Conservation (phyloP, 2,113 vertebrate genomes). For the Ramphastos sulfuratus region DNA sequence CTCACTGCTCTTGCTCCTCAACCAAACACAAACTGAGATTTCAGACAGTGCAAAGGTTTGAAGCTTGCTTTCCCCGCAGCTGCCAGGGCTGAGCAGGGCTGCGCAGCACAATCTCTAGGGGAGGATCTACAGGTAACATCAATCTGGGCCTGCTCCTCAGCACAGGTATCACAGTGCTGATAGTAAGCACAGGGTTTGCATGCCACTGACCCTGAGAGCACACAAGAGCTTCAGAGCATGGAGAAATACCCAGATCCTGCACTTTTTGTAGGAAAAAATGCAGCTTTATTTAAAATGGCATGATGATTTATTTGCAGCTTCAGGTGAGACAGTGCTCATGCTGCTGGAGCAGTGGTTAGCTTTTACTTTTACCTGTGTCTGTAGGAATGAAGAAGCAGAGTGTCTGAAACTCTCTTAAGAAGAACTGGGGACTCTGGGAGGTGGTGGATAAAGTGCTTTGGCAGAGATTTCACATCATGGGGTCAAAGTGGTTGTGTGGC, state of each 20-base stretch:
- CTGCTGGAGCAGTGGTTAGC: background rate
- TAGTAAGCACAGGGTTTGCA: fast-evolving
- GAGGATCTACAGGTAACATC: background rate
- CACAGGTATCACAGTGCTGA: background rate
- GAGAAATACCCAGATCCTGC: background rate
- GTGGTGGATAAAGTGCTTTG: background rate
- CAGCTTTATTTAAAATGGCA: background rate
- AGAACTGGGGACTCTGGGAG: background rate
- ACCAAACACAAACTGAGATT: background rate
- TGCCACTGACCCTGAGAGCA: background rate
- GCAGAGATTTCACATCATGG: background rate
- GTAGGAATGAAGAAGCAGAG: background rate
- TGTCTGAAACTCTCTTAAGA: background rate
- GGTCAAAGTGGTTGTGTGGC: fast-evolving
- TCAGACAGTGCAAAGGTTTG: background rate
- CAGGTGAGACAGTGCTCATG: background rate
- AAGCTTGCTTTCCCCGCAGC: background rate
- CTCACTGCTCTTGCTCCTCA: background rate
- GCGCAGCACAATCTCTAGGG: background rate
- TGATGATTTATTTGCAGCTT: background rate
- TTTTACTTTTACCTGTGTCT: background rate
- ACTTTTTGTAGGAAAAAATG: background rate
- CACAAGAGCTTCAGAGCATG: background rate
- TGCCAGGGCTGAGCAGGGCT: background rate
- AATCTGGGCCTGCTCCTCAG: background rate